A percentile compares a stretch with the other conserved stretches of the same genome.
phyloP scores from a whole-genome alignment of 2,113 vertebrate species.

The Zosterops pallidus region DNA sequence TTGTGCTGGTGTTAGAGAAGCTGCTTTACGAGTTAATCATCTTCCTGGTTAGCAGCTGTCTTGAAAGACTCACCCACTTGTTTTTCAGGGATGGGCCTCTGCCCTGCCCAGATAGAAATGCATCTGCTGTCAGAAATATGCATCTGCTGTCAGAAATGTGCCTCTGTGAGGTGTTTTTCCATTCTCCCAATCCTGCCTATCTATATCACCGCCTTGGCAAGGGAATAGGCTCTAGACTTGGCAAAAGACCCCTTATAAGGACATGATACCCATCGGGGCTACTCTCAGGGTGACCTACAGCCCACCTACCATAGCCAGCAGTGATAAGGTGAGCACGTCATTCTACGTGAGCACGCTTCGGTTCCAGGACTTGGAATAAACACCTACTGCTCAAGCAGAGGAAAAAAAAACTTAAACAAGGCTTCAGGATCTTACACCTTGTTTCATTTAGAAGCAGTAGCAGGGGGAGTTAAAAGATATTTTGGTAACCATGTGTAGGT shows the following conservation, averaged over 20 bases:
- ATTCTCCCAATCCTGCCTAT: accelerated
- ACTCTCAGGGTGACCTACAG: accelerated
- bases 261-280: no score
- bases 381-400: not conserved
- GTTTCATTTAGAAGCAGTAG: not conserved
- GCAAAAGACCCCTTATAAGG: accelerated
- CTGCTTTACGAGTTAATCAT: not conserved
- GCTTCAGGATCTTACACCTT: not conserved
- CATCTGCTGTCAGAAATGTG: not conserved
- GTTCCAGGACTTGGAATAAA: not conserved
- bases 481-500: not conserved
- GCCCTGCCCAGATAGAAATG: not conserved
- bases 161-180: not conserved
- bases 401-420: not conserved
- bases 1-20: not conserved
- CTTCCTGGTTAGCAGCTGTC: not conserved
- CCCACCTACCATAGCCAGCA: accelerated
- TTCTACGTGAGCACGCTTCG: accelerated
- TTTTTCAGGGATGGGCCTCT: not conserved
- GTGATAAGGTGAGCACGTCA: accelerated
- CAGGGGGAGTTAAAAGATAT: not conserved
- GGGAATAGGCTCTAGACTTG: not conserved
- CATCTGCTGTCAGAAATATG: not conserved
- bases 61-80: not conserved
- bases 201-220: not conserved